Base-by-base conservation (phyloP, 2,113 vertebrate genomes). In the Cyrtonyx montezumae region DNA sequence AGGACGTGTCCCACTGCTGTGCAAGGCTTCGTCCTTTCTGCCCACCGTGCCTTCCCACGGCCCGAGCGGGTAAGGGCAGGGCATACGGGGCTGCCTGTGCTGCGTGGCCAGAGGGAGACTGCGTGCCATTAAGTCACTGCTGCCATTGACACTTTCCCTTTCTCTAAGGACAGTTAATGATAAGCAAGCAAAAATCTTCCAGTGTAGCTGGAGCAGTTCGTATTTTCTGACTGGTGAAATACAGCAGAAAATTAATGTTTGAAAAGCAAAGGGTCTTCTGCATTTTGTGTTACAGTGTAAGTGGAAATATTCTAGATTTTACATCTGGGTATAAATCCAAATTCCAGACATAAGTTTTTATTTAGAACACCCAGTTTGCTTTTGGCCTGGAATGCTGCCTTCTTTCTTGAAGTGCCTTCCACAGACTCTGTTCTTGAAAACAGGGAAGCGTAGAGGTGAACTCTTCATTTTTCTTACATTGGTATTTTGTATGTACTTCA, bases 201-300 rank as follows among this genome's bases (percentile, higher is more conserved):
- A 7, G 62, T n/a, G 62, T 8, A 68, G 56, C 32, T 1, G 0
- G 36, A 88, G 10, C 0, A 0, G 36, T 45, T 48, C 59, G 22
- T 77, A 8, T n/a, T 83, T 92, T 84, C 84, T 51, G 76, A 68
- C 36, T n/a, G 25, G 40, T 63, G 56, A 22, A 65, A 19, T 80
- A 16, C 8, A 48, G 78, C 23, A 75, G 67, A 85, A 82, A 5
- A 28, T 74, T 77, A 21, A 21, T 6, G 9, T 1, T 78, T 63
- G 32, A 78, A 83, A 85, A 65, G 12, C 49, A 78, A 62, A 73
- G 48, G 6, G 5, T 51, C 75, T 22, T 83, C 15, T 67, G 42
- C 22, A 15, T 1, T 70, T 55, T 63, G 13, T 22, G 1, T 63
- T 67, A 32, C 7, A 45, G 61, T 83, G 58, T 51, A 85, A 86